phyloP scores from a whole-genome alignment of 2,888 invertebrate genomes.

The Isotomurus palustris region DNA sequence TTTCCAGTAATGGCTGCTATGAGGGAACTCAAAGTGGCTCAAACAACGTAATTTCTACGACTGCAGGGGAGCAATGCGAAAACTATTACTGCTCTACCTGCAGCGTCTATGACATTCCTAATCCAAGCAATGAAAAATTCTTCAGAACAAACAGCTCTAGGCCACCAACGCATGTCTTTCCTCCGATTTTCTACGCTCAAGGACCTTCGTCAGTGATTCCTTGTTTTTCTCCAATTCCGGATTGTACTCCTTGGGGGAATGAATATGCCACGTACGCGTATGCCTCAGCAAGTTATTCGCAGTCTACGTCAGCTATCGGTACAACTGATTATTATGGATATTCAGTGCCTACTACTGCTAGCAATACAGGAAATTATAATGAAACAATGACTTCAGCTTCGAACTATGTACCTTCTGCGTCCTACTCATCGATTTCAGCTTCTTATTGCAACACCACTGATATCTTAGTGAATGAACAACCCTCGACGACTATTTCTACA shows the following conservation, averaged over 20 bases:
- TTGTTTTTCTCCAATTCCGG: constrained; percentile 22
- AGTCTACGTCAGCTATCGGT: background rate
- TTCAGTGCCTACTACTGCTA: background rate
- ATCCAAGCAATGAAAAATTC: constrained; percentile 23
- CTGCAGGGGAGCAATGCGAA: too few relatives aligned
- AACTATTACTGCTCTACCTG: constrained; percentile 21
- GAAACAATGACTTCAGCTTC: too few relatives aligned
- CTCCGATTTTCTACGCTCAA: constrained; percentile 27
- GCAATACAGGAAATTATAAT: too few relatives aligned
- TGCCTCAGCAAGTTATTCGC: background rate
- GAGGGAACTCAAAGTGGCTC: too few relatives aligned
- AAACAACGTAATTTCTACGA: too few relatives aligned
- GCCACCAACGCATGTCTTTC: constrained; percentile 24
- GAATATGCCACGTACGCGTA: constrained; percentile 2
- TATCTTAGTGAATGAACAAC: too few relatives aligned
- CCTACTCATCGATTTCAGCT: too few relatives aligned
- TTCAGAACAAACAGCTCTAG: constrained; percentile 15
- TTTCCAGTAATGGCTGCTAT: too few relatives aligned
- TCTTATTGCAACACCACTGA: too few relatives aligned
- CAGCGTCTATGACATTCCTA: constrained; percentile 20
- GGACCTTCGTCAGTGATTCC: constrained; percentile 12
- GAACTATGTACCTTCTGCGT: too few relatives aligned
- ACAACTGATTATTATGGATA: background rate
- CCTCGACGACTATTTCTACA: too few relatives aligned
- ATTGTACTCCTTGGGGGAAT: constrained; percentile 17